Percentiles rank a stretch among this genome's conserved stretches.
Evolutionary conservation across 1,140 invertebrate species (phyloP).

Genomic region (Drosophila busckii): DNA sequence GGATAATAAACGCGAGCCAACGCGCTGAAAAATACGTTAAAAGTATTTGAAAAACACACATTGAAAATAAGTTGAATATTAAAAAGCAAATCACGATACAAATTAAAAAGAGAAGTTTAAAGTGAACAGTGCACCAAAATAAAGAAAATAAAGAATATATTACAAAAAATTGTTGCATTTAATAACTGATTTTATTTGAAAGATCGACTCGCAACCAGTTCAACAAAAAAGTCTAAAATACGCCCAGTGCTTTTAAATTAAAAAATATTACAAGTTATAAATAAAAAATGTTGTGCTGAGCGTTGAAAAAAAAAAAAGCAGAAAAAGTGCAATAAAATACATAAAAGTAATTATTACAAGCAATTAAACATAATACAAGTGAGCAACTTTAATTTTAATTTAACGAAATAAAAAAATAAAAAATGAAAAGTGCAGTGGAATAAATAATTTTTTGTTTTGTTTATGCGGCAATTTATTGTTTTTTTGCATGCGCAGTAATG

Average conservation of each 20-base stretch:
- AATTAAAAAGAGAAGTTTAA: conserved; percentile 28
- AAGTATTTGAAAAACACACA: conserved; percentile 15
- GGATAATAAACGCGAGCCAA: conserved; percentile 25
- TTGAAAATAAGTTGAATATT: conserved; percentile 5
- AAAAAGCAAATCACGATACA: conserved; percentile 11
- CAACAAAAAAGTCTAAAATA: conserved; percentile 6
- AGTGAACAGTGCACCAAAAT: conserved; percentile 17
- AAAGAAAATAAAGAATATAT: conserved; percentile 16
- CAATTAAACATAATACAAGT: conserved; percentile 48
- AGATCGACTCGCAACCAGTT: conserved; percentile 56
- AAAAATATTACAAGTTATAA: background rate
- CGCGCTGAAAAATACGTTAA: conserved; percentile 42
- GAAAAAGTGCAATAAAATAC: no score
- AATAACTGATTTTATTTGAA: conserved; percentile 72
- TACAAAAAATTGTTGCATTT: conserved; percentile 9
- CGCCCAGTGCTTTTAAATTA: no score
- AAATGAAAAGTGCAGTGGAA: conserved; percentile 45
- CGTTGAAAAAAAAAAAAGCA: conserved; percentile 10
- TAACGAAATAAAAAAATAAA: conserved; percentile 19
- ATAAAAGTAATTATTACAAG: conserved; percentile 36
- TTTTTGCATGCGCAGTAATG: conserved; percentile 19
- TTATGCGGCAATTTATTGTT: conserved; percentile 42
- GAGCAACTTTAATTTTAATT: conserved; percentile 32
- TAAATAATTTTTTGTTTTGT: conserved; percentile 40
- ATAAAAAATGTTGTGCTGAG: conserved; percentile 16